These are phyloP conservation scores for Chelonus insularis DNA, from an alignment of 1,140 invertebrate species.

Conservation along the genomic window DNA sequence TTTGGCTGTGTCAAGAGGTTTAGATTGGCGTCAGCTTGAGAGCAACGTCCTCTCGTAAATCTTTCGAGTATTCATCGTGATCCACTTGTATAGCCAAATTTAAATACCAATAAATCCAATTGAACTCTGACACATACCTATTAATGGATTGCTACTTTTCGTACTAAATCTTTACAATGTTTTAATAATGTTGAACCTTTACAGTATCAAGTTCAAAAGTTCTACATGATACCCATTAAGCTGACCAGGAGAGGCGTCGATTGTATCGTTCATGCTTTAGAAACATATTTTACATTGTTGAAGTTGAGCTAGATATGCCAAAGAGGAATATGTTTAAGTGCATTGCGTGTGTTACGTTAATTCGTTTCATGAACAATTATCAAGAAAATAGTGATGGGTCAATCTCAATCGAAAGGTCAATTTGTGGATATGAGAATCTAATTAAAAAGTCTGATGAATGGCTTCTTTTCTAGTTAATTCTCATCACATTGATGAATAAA, in stretches of 20 bases:
- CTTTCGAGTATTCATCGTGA: conserved; percentile 7
- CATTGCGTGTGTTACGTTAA: conserved; percentile 53
- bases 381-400: conserved; percentile 49
- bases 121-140: conserved; percentile 40
- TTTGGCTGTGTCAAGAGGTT: neutral
- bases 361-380: conserved; percentile 55
- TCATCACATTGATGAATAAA: too few relatives aligned
- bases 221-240: neutral
- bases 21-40: neutral
- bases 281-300: conserved; percentile 51
- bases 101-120: conserved; percentile 30
- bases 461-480: neutral
- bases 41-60: conserved; percentile 18
- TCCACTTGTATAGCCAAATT: conserved; percentile 22
- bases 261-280: conserved; percentile 47
- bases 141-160: conserved; percentile 28
- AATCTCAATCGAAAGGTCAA: conserved; percentile 35
- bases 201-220: too few relatives aligned
- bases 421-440: neutral
- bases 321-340: conserved; percentile 53
- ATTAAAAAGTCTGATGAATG: neutral
- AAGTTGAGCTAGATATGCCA: conserved; percentile 32
- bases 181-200: too few relatives aligned
- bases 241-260: conserved; percentile 32
- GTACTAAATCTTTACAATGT: too few relatives aligned